Base-by-base conservation (phyloP, 2,797 vertebrate species). In the Characodon lateralis region DNA sequence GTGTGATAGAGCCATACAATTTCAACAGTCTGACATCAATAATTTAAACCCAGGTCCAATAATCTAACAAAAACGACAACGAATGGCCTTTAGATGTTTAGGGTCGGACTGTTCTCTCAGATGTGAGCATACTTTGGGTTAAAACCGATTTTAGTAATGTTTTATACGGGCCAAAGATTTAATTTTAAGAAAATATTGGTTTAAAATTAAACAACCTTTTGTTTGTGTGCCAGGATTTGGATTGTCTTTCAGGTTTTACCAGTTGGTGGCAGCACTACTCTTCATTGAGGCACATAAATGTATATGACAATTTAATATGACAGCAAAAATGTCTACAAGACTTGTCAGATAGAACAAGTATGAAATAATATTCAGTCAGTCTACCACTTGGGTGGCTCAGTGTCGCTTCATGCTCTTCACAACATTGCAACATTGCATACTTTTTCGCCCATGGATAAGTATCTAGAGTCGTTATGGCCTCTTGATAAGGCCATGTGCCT, bases 191-290 rank as follows among this genome's bases (percentile, higher is more conserved):
- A 80, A 83, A 81, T 14, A n/a, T 71, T 59, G 66, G 24, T 58
- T 89, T 84, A 18, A 76, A 81, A 28, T 70, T 8, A 78, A 76
- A 81, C 72, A 50, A 72, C 20, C 58, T 68, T 24, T 70, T 31
- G 14, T 43, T 81, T 76, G 75, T 41, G 77, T 61, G 0, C 10
- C 24, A 24, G 69, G 72, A 70, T 80, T 73, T 70, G 41, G 35
- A 48, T 35, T 80, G 82, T 82, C 63, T 86, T 79, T 81, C n/a
- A 83, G 73, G 0, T 85, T 85, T 83, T 35, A 85, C 91, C 94
- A 93, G 87, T 3, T 88, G 94, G 88, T 92, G 94, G 92, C 93
- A 91, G 91, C 90, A 95, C 71, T 87, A 88, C 41, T 81, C 86
- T 82, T 91, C 70, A 35, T 20, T 10, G 55, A 68, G 28, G 51